A percentile compares a stretch with the other conserved stretches of the same genome.
These are phyloP conservation scores for Sturnira hondurensis DNA, from an alignment of 2,113 vertebrate genomes.

Conservation along the genomic window DNA sequence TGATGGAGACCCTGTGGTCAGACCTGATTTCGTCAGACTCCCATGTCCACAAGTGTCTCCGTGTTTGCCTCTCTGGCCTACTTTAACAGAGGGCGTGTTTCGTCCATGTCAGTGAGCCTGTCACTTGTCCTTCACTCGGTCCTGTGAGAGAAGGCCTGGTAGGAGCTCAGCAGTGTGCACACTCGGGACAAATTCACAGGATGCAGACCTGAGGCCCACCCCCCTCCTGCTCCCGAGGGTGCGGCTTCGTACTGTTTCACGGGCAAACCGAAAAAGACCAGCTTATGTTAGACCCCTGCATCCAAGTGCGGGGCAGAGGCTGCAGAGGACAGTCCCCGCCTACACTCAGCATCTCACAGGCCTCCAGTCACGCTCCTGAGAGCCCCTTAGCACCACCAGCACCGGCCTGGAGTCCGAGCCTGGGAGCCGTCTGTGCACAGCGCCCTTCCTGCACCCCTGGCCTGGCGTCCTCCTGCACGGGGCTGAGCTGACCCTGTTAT, in stretches of 20 bases:
- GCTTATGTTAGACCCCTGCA: background rate
- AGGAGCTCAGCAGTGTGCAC: background rate
- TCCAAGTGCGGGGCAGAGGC: background rate
- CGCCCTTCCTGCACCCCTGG: background rate
- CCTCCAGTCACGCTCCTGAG: accelerated
- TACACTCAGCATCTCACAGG: background rate
- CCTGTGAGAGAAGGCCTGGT: background rate
- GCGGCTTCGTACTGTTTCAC: background rate
- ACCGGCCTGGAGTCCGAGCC: background rate
- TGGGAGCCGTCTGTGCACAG: background rate
- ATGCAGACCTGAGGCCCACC: background rate
- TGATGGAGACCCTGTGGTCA: background rate
- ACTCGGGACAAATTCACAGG: accelerated
- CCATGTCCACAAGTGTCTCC: background rate
- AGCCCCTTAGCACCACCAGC: too few species aligned
- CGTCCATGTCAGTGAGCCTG: background rate
- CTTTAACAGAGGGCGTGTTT: too few species aligned
- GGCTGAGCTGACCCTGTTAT: accelerated
- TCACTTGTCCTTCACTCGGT: accelerated
- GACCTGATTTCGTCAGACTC: background rate
- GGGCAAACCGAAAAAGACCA: background rate
- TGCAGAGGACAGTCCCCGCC: background rate
- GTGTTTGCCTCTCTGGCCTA: background rate
- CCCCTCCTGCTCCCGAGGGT: background rate
- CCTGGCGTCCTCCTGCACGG: accelerated